Percentiles rank a stretch among this genome's conserved stretches.
Conservation (phyloP, 2,888 invertebrate genomes). For the Crepidodera aurea region DNA sequence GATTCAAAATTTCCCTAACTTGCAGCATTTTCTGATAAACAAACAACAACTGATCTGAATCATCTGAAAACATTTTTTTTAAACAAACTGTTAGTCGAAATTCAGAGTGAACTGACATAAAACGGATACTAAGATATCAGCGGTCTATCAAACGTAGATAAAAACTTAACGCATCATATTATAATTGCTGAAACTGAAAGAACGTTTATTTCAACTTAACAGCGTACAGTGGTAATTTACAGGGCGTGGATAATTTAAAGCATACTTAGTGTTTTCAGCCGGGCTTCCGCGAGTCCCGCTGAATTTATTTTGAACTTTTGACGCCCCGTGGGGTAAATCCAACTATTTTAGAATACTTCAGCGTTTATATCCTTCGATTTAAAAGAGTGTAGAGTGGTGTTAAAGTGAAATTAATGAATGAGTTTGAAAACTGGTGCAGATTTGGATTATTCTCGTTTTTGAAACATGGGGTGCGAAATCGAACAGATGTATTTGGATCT, state of each 20-base stretch:
- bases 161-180: neutral
- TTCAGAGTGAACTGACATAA: no score
- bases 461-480: slow-evolving; percentile 34
- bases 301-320: slow-evolving; percentile 13
- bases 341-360: slow-evolving; percentile 1
- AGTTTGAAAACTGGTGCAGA: neutral
- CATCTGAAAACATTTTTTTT: neutral
- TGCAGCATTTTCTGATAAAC: no score
- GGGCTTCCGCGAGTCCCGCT: neutral
- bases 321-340: slow-evolving; percentile 12
- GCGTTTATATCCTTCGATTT: neutral
- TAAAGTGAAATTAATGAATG: neutral
- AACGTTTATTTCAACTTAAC: neutral
- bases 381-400: neutral
- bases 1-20: no score
- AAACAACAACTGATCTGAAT: neutral
- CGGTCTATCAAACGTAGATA: slow-evolving; percentile 12
- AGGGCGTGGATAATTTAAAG: slow-evolving; percentile 17
- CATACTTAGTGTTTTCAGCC: neutral
- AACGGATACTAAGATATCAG: slow-evolving; percentile 11
- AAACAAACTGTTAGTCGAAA: neutral
- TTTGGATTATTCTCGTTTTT: neutral
- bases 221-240: slow-evolving; percentile 9
- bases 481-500: slow-evolving; percentile 35
- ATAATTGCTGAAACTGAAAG: slow-evolving; percentile 17